Evolutionary conservation across 2,797 vertebrate species (phyloP).

Genomic region (Orientallactaga sibirica): DNA sequence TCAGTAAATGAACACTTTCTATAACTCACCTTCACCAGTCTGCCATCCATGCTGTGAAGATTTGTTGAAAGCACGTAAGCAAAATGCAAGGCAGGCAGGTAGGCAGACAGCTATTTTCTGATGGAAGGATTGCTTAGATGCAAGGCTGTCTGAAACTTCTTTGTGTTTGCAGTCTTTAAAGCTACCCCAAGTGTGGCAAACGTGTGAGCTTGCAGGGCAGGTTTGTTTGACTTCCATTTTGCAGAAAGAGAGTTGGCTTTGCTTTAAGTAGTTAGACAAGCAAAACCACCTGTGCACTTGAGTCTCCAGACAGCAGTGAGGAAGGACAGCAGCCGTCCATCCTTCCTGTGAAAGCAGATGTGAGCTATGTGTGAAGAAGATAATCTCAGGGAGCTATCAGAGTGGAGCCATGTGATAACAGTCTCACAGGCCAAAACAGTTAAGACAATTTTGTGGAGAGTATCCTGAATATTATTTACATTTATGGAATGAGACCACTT

Average conservation of each 20-base stretch:
- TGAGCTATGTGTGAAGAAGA: background rate
- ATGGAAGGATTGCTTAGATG: background rate
- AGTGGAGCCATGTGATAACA: background rate
- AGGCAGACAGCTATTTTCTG: background rate
- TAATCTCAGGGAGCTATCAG: background rate
- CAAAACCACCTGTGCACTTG: background rate
- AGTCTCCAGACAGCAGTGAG: background rate
- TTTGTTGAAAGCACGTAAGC: too few relatives aligned
- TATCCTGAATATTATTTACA: background rate
- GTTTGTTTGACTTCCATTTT: conserved; percentile 25
- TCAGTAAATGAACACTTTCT: background rate
- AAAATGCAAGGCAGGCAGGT: too few relatives aligned
- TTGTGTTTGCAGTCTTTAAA: background rate
- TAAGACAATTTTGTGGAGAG: background rate
- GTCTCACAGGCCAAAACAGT: background rate
- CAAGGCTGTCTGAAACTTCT: background rate
- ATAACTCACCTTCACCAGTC: background rate
- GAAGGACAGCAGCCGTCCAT: background rate
- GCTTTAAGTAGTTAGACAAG: conserved; percentile 2
- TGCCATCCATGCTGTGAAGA: background rate
- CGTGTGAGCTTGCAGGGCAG: background rate
- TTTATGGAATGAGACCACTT: background rate
- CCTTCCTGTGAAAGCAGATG: background rate
- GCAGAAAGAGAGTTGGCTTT: conserved; percentile 27
- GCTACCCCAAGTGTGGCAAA: background rate